Percentiles rank a stretch among this genome's conserved stretches.
These are phyloP conservation scores for Venustaconcha ellipsiformis DNA, from an alignment of 1,140 invertebrate genomes.

Conservation along the genomic window DNA sequence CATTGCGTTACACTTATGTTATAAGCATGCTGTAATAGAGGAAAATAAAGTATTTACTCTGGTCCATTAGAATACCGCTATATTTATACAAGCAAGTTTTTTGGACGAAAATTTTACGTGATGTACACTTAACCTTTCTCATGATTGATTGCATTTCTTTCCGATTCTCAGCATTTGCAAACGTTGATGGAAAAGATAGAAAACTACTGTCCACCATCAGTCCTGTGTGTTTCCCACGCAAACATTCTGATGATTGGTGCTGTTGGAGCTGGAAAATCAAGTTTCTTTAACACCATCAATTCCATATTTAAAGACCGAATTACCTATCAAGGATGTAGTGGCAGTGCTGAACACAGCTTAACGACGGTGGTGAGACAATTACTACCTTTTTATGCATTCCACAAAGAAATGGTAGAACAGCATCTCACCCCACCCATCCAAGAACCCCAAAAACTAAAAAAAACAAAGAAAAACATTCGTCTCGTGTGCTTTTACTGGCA, in stretches of 20 bases:
- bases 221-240: conserved; percentile 18
- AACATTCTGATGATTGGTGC: conserved; percentile 35
- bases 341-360: conserved; percentile 35
- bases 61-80: too few relatives aligned
- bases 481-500: background rate
- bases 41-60: too few relatives aligned
- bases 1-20: too few relatives aligned
- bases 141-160: background rate
- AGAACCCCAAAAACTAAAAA: too few relatives aligned
- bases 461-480: too few relatives aligned
- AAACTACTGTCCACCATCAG: conserved; percentile 27
- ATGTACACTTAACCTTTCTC: too few relatives aligned
- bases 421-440: too few relatives aligned
- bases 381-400: background rate
- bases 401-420: background rate
- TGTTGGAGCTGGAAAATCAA: conserved; percentile 43
- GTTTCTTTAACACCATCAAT: conserved; percentile 42
- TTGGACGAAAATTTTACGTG: too few relatives aligned
- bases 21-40: too few relatives aligned
- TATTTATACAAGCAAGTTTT: too few relatives aligned
- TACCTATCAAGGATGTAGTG: conserved; percentile 28
- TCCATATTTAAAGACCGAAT: conserved; percentile 37
- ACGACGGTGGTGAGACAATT: conserved; percentile 34
- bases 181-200: conserved; percentile 20
- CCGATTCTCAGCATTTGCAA: conserved; percentile 10